A percentile compares a stretch with the other conserved stretches of the same genome.
These are phyloP conservation scores for Solea senegalensis DNA, from an alignment of 2,113 vertebrate genomes.

Conservation along the genomic window DNA sequence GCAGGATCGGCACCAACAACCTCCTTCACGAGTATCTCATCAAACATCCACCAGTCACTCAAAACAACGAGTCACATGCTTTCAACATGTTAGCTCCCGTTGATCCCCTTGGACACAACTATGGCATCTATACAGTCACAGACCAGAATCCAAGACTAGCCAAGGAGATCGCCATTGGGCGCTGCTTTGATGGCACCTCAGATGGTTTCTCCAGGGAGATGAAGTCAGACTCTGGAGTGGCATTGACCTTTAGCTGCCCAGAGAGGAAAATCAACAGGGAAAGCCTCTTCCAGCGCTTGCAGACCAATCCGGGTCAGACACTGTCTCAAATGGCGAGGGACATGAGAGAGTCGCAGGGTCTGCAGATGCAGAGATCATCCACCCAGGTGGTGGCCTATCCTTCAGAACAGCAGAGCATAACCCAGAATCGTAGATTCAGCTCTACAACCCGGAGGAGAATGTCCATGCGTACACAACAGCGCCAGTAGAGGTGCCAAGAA, in stretches of 20 bases:
- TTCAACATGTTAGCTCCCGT: constrained; percentile 93
- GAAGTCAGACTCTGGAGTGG: constrained; percentile 86
- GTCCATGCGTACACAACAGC: constrained; percentile 56
- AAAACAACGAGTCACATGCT: constrained; percentile 80
- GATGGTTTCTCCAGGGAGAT: constrained; percentile 96
- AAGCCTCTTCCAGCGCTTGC: constrained; percentile 93
- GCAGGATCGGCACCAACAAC: constrained; percentile 80
- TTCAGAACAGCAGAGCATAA: constrained; percentile 70
- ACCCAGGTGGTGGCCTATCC: constrained; percentile 81
- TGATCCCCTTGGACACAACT: constrained; percentile 97
- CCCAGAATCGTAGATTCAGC: constrained; percentile 69
- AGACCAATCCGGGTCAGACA: constrained; percentile 85
- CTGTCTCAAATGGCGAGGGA: constrained; percentile 88
- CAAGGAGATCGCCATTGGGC: constrained; percentile 97
- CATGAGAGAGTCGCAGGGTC: constrained; percentile 82
- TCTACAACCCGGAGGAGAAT: constrained; percentile 70
- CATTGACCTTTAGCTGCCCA: constrained; percentile 89
- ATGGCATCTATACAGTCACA: constrained; percentile 96
- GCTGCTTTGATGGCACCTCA: constrained; percentile 96
- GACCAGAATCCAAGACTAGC: constrained; percentile 94
- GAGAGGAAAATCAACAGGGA: constrained; percentile 84
- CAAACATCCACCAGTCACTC: constrained; percentile 86
- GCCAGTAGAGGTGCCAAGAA: constrained; percentile 67
- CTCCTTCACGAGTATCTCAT: constrained; percentile 90
- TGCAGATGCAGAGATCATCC: constrained; percentile 74